Base-by-base conservation (phyloP, 1,140 invertebrate genomes). In the Apocrypta bakeri region DNA sequence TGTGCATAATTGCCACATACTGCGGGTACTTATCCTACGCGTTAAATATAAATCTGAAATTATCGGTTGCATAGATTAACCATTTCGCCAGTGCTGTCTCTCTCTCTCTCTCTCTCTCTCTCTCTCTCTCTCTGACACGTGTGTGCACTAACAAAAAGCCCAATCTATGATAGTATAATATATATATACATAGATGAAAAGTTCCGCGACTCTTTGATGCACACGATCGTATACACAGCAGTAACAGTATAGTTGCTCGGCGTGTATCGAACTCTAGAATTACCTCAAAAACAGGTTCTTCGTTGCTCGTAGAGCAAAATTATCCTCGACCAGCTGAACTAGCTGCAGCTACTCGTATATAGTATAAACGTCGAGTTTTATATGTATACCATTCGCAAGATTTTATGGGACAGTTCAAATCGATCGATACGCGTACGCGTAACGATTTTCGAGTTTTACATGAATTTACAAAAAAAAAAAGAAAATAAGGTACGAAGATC, bases 271-370 rank as follows among this genome's bases (percentile, higher is more conserved):
- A 78, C 31, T 78, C 63, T 40, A 68, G 77, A 79, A 79, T 79
- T 79, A 71, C 40, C 40, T 64, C 40, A 71, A 79, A 79, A 79
- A 79, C 77, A 79, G 77, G 77, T 71, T 79, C 77, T 68, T 1
- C 33, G 29, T 63, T 24, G 37, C 11, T 66, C 63, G 33, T 42
- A 40, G 24, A 42, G 31, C 63, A 78, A 71, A 78, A 68, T 78
- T 78, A 78, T 78, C 61, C 27, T 33, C 56, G 29, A 17, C 14
- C 68, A 25, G 68, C 68, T 31, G 68, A 25, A 27, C 63, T 66
- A 25, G 24, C 24, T 9, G 63, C 68, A 4, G 68, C 31, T 31
- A 0, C 9, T 9, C 2, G 63, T 0, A 37, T 37, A 24, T 12
- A 24, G 63, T 0, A n/a, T n/a, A 14, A 25, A 24, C 63, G 63